phyloP scores from a whole-genome alignment of 2,797 vertebrate genomes.

The Triplophysa yarkandensis region DNA sequence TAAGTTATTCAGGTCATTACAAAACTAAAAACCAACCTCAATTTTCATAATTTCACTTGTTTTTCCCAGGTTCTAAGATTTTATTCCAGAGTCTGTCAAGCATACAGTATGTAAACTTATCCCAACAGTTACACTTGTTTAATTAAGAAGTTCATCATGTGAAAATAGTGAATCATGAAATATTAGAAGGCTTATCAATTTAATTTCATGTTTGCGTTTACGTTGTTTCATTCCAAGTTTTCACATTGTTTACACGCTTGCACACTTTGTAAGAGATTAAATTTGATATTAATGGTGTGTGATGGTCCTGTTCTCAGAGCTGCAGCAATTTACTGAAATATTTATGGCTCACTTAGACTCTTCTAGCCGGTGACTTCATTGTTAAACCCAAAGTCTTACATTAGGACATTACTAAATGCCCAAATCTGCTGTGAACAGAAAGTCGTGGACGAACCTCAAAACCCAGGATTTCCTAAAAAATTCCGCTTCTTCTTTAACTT shows the following conservation, averaged over 20 bases:
- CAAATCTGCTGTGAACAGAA: slow-evolving; percentile 3
- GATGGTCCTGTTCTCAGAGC: slow-evolving; percentile 26
- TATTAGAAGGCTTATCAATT: too few relatives aligned
- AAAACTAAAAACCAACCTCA: too few relatives aligned
- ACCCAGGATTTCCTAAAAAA: slow-evolving; percentile 55
- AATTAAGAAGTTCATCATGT: slow-evolving; percentile 1
- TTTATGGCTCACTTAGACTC: slow-evolving; percentile 74
- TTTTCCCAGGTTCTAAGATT: too few relatives aligned
- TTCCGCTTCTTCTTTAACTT: slow-evolving; percentile 26
- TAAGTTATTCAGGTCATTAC: too few relatives aligned
- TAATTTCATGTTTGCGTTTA: neutral
- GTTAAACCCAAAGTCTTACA: slow-evolving; percentile 51
- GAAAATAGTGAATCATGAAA: neutral
- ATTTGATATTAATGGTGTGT: slow-evolving; percentile 58
- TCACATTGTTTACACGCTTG: neutral
- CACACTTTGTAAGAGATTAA: slow-evolving; percentile 19
- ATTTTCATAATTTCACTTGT: too few relatives aligned
- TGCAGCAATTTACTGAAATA: slow-evolving; percentile 78
- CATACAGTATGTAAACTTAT: too few relatives aligned
- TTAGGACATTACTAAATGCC: slow-evolving; percentile 48
- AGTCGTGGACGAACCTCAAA: slow-evolving; percentile 32
- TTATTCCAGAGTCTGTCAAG: too few relatives aligned
- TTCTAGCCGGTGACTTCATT: slow-evolving; percentile 52
- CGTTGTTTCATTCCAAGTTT: neutral
- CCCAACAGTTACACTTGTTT: slow-evolving; percentile 9